phyloP scores from a whole-genome alignment of 2,113 vertebrate species.

The Alligator sinensis region DNA sequence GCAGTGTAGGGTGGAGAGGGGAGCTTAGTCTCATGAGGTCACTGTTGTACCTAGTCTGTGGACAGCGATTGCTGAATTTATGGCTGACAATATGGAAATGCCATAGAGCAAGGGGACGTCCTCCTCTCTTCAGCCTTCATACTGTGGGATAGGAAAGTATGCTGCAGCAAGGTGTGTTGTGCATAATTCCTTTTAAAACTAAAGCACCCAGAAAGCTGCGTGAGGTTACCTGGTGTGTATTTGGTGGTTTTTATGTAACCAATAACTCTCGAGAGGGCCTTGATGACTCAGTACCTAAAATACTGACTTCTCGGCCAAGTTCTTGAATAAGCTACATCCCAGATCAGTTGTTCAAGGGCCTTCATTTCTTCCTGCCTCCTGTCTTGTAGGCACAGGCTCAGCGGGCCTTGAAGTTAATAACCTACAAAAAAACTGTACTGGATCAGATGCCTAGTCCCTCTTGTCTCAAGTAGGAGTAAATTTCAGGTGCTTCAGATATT shows the following conservation, averaged over 20 bases:
- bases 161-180: neutral
- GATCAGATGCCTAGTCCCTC: neutral
- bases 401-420: neutral
- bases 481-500: neutral
- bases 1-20: neutral
- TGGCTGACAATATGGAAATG: neutral
- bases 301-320: neutral
- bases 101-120: neutral
- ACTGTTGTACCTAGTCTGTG: neutral
- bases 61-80: neutral
- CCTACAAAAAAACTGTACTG: rapidly evolving
- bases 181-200: neutral
- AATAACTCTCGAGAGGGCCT: neutral
- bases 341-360: neutral
- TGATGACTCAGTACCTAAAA: neutral
- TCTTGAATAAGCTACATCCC: neutral
- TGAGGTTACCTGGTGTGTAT: neutral
- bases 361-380: neutral
- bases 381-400: neutral
- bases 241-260: neutral
- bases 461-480: neutral
- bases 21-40: neutral
- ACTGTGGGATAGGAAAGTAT: neutral
- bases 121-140: neutral
- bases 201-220: neutral